Evolutionary conservation across 2,113 vertebrate species (phyloP).

Genomic region (Pteropus alecto): DNA sequence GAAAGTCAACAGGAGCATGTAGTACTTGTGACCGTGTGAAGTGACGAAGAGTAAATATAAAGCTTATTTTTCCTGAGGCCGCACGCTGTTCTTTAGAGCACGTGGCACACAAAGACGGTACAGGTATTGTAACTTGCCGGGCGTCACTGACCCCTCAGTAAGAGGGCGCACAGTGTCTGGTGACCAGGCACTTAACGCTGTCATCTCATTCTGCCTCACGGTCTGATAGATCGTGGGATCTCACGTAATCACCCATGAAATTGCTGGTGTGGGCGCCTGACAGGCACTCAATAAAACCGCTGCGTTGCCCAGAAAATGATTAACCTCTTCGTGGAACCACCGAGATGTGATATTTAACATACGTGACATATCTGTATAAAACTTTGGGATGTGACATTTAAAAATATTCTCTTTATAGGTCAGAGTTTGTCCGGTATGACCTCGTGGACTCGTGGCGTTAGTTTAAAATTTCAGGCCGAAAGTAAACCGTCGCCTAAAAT

Average conservation of each 20-base stretch:
- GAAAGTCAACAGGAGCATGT: not conserved
- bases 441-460: not conserved
- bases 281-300: not conserved
- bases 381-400: not conserved
- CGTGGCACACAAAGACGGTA: not conserved
- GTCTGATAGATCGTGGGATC: not conserved
- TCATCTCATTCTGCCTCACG: not conserved
- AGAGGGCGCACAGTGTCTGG: not conserved
- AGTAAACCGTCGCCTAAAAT: not conserved
- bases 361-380: not conserved
- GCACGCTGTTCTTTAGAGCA: not conserved
- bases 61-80: not conserved
- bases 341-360: not conserved
- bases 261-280: not conserved
- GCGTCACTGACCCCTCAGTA: not conserved
- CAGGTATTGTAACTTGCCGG: not conserved
- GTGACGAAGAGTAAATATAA: not conserved
- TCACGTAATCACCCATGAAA: not conserved
- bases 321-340: not conserved
- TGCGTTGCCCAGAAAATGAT: not conserved
- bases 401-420: conserved; percentile 16
- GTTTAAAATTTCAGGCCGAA: not conserved
- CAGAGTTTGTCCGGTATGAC: not conserved
- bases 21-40: not conserved
- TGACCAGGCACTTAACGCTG: not conserved